phyloP scores from a whole-genome alignment of 2,888 invertebrate genomes.

The Villa cingulata region DNA sequence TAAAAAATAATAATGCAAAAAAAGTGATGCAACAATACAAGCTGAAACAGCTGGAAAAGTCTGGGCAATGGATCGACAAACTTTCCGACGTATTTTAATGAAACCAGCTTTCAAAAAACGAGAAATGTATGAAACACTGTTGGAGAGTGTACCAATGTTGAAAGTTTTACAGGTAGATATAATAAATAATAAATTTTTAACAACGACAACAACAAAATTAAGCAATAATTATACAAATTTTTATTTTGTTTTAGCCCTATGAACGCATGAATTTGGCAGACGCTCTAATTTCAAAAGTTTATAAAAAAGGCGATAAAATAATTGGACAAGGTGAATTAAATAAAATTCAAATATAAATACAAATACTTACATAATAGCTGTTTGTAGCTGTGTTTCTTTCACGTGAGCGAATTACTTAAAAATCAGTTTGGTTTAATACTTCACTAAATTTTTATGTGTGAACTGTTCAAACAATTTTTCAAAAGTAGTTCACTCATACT shows the following conservation, averaged over 20 bases:
- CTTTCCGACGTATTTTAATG: constrained; percentile 89
- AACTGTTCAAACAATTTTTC: too few species aligned
- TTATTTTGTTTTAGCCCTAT: constrained; percentile 50
- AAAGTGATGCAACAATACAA: constrained; percentile 76
- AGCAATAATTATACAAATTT: constrained; percentile 1
- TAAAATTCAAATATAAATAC: too few species aligned
- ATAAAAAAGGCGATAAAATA: constrained; percentile 64
- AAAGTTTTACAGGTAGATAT: constrained; percentile 88
- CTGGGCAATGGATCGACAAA: constrained; percentile 98
- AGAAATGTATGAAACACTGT: constrained; percentile 90
- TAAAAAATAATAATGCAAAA: neutral
- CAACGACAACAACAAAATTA: neutral
- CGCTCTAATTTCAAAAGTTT: constrained; percentile 73
- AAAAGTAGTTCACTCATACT: too few species aligned
- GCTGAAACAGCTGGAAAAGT: constrained; percentile 71
- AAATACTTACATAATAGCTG: too few species aligned
- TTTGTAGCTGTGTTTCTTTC: too few species aligned
- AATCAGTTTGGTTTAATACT: too few species aligned
- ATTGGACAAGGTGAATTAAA: constrained; percentile 78
- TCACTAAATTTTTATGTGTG: too few species aligned
- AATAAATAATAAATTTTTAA: constrained; percentile 14
- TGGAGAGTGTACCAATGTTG: constrained; percentile 92
- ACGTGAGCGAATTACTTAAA: too few species aligned
- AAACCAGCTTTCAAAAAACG: constrained; percentile 96
- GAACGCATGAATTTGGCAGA: constrained; percentile 97